phyloP scores from a whole-genome alignment of 2,113 vertebrate species.

The Albula glossodonta region DNA sequence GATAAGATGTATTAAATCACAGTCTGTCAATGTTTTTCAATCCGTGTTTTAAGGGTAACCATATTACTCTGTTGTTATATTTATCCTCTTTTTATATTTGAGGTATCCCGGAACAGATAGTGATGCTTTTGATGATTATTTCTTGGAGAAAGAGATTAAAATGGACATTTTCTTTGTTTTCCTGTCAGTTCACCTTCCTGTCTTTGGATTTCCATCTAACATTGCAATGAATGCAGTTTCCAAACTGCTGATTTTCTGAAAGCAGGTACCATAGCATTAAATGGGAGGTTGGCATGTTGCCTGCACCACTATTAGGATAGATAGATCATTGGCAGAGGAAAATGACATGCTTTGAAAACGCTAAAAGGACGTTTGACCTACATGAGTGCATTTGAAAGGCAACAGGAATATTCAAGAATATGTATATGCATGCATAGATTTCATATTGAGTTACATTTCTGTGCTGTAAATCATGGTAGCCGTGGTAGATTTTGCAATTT shows the following conservation, averaged over 20 bases:
- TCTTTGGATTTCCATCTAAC: background rate
- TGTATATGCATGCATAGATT: background rate
- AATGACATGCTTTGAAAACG: slow-evolving; percentile 20
- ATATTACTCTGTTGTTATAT: background rate
- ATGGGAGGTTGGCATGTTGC: slow-evolving; percentile 26
- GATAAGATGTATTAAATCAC: background rate
- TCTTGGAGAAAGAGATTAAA: background rate
- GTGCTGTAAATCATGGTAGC: background rate
- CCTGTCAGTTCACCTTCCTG: background rate
- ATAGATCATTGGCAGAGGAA: slow-evolving; percentile 37
- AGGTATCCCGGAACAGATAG: background rate
- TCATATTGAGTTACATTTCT: background rate
- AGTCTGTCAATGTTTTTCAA: background rate
- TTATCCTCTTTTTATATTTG: background rate
- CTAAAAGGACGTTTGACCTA: slow-evolving; percentile 20
- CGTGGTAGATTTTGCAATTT: no score
- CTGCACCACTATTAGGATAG: slow-evolving; percentile 35
- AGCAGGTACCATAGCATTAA: slow-evolving; percentile 30
- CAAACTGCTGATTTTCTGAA: slow-evolving; percentile 10
- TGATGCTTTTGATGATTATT: background rate
- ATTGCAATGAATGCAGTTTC: background rate
- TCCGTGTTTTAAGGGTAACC: background rate
- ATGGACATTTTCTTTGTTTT: background rate
- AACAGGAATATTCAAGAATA: background rate
- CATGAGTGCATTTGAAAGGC: slow-evolving; percentile 15